A percentile compares a stretch with the other conserved stretches of the same genome.
Evolutionary conservation across 2,888 invertebrate genomes (phyloP).

Genomic region (Heliconius sara): DNA sequence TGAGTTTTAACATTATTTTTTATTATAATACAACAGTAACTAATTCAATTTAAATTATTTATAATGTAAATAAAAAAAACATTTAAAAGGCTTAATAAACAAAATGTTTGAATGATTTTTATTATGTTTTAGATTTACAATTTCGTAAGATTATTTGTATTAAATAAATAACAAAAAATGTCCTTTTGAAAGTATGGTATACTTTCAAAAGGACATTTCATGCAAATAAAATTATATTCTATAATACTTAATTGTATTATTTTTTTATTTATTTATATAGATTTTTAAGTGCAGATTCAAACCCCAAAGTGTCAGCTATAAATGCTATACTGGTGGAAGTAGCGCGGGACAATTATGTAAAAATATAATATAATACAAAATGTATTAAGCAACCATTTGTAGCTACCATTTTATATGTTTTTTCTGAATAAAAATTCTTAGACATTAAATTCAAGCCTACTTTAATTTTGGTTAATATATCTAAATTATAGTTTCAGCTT

Average conservation of each 20-base stretch:
- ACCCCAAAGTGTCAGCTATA: slow-evolving; percentile 38
- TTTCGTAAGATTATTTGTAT: too few relatives aligned
- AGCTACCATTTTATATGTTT: slow-evolving; percentile 15
- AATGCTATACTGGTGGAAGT: slow-evolving; percentile 48
- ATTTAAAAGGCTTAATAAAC: too few relatives aligned
- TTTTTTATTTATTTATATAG: background rate
- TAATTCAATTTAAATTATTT: too few relatives aligned
- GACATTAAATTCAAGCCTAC: background rate
- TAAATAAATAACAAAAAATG: too few relatives aligned
- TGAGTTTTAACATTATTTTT: too few relatives aligned
- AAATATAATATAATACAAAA: slow-evolving; percentile 23
- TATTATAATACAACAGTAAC: too few relatives aligned
- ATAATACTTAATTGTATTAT: background rate
- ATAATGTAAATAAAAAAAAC: too few relatives aligned
- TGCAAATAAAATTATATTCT: background rate
- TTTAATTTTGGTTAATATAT: background rate
- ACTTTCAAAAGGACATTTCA: too few relatives aligned
- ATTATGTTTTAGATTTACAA: too few relatives aligned
- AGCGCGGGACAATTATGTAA: slow-evolving; percentile 22
- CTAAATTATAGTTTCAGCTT: background rate
- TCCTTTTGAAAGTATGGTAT: too few relatives aligned
- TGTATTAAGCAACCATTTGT: background rate
- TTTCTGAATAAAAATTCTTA: background rate
- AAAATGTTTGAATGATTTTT: too few relatives aligned
- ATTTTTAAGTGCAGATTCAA: slow-evolving; percentile 6